Evolutionary conservation across 2,888 invertebrate genomes (phyloP), one percentile per base, ranked within the genome.

Genomic region (Leucophenga maculata): DNA sequence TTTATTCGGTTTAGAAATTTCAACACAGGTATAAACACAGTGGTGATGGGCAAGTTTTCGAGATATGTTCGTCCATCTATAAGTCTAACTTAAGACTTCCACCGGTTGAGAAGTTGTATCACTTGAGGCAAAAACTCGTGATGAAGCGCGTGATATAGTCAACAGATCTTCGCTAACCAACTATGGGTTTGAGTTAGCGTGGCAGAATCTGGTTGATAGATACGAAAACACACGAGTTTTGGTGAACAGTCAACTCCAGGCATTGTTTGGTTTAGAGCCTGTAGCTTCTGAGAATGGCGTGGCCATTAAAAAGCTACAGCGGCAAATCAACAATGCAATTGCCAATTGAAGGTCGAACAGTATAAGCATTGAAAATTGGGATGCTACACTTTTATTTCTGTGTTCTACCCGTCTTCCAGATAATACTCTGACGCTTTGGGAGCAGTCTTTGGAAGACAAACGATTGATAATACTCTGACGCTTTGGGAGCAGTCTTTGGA

Each of bases 391-490:
- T 9, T 64, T 69, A 8, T 73, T 59, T 32, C n/a, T 70, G 0
- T 70, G 71, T 20, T 67, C 72, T 13, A 66, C 60, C 20, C 50
- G 60, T 6, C 20, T 72, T 3, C 72, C 72, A 0, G 60, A 69
- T 1, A 18, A 20, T 11, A 67, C 71, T 2, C 57, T 67, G 16
- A 67, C 62, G 59, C 65, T 69, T 0, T 74, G 65, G 71, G 66
- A 70, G 50, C 68, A 69, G 46, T 68, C 69, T 1, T 16, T 69
- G 2, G 11, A 11, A 13, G 48, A 69, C 14, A 65, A 22, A 16
- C n/a, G n/a, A n/a, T n/a, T n/a, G n/a, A n/a, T n/a, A 18, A 20
- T 11, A 67, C 71, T 2, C 57, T 67, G 16, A 67, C 62, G 59
- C 65, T 69, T 0, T 74, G 65, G 71, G 66, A 70, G 50, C 68